A percentile compares a stretch with the other conserved stretches of the same genome.
Conservation (phyloP, 1,140 invertebrate genomes). For the Ceratina japonica region DNA sequence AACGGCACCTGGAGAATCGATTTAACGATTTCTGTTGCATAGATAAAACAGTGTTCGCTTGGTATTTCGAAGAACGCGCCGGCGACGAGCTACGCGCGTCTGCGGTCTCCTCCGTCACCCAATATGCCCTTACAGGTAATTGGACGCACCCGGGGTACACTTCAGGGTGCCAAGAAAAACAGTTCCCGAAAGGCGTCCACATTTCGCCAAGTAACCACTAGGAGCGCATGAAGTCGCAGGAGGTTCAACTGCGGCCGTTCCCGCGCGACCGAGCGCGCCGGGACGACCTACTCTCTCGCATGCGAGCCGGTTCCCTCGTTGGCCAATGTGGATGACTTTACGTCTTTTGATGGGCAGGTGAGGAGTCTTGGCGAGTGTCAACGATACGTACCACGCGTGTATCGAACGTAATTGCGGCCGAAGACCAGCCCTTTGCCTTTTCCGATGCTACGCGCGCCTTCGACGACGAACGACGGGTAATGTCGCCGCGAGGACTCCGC, state of each 20-base stretch:
- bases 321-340: conserved; percentile 79
- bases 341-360: conserved; percentile 80
- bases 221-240: conserved; percentile 57
- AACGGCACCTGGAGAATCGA: not conserved
- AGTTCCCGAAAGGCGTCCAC: conserved; percentile 77
- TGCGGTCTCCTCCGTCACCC: conserved; percentile 8
- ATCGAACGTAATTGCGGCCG: conserved; percentile 58
- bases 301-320: conserved; percentile 70
- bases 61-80: not conserved
- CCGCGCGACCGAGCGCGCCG: too few species aligned
- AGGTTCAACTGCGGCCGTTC: not conserved
- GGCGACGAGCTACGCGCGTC: not conserved
- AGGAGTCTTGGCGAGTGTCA: conserved; percentile 79
- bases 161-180: conserved; percentile 71
- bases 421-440: conserved; percentile 52
- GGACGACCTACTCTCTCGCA: conserved; percentile 31
- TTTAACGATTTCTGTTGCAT: conserved; percentile 3
- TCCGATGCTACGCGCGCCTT: conserved; percentile 42
- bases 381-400: conserved; percentile 67
- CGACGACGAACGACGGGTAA: conserved; percentile 60
- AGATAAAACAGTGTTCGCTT: conserved; percentile 8
- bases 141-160: conserved; percentile 54
- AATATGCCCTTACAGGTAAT: conserved; percentile 46
- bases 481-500: conserved; percentile 75
- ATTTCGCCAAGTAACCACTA: conserved; percentile 75